These are phyloP conservation scores for Sylvia borin DNA, from an alignment of 2,797 vertebrate genomes.

Conservation along the genomic window DNA sequence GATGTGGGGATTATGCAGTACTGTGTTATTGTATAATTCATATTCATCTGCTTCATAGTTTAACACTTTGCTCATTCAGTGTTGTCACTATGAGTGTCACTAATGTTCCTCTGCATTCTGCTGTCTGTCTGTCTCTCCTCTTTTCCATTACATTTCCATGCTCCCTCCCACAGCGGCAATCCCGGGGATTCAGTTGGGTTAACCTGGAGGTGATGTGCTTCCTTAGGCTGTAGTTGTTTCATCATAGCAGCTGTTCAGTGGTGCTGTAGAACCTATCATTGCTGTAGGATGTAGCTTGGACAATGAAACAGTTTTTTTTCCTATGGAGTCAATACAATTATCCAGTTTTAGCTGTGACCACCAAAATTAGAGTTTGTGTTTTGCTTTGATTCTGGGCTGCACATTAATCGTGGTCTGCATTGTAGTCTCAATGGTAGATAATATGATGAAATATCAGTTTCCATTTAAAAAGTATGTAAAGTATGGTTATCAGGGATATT, in stretches of 20 bases:
- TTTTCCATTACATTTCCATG: not conserved
- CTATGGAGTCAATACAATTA: not conserved
- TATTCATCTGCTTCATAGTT: not conserved
- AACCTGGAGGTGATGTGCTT: constrained; percentile 60
- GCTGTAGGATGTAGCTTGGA: not conserved
- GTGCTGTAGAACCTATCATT: not conserved
- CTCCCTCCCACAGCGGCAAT: constrained; percentile 29
- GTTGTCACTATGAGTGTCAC: constrained; percentile 1
- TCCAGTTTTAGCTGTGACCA: not conserved
- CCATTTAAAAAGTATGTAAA: not conserved
- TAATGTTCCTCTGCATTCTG: not conserved
- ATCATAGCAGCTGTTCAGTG: not conserved
- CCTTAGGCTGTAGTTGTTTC: not conserved
- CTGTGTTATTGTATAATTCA: not conserved
- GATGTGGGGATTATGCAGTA: not conserved
- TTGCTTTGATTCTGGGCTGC: not conserved
- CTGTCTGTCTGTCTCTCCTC: not conserved
- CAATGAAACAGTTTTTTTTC: not conserved
- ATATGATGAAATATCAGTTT: not conserved
- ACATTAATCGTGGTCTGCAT: not conserved
- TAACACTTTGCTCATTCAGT: not conserved
- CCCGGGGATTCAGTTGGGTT: constrained; percentile 62
- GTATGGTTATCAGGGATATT: not conserved
- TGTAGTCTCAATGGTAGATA: not conserved
- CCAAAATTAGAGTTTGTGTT: not conserved